Evolutionary conservation across 2,797 vertebrate species (phyloP).

Genomic region (Onychomys leucogaster): DNA sequence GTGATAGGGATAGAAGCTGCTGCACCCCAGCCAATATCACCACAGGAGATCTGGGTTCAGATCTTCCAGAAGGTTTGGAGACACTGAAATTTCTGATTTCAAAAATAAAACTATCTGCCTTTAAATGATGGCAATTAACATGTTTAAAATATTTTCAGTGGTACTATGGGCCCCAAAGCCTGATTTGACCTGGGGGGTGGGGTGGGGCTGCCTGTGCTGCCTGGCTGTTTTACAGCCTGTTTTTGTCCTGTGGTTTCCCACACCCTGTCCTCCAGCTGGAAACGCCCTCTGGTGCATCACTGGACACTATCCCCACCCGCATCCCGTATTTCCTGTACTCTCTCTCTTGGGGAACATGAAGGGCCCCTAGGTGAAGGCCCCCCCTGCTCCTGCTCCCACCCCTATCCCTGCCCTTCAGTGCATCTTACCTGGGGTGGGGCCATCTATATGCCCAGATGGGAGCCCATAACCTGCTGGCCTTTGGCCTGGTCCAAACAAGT

Average conservation of each 20-base stretch:
- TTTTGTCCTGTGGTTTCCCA: not conserved
- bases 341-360: not conserved
- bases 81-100: not conserved
- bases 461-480: not conserved
- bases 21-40: not conserved
- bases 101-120: not conserved
- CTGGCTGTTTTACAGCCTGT: not conserved
- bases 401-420: not conserved
- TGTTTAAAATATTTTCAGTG: not conserved
- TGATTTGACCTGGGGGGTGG: not conserved
- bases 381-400: not conserved
- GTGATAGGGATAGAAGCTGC: not conserved
- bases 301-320: not conserved
- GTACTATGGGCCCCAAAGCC: not conserved
- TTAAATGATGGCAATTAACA: not conserved
- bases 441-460: not conserved
- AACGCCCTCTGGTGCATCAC: not conserved
- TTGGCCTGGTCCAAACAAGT: not conserved
- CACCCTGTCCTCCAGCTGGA: not conserved
- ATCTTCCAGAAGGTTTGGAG: not conserved
- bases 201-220: not conserved
- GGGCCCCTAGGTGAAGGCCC: not conserved
- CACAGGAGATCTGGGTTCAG: not conserved
- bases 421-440: not conserved
- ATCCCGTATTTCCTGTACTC: not conserved